Conservation (phyloP, 2,113 vertebrate species). For the Xyliphius kryptos region DNA sequence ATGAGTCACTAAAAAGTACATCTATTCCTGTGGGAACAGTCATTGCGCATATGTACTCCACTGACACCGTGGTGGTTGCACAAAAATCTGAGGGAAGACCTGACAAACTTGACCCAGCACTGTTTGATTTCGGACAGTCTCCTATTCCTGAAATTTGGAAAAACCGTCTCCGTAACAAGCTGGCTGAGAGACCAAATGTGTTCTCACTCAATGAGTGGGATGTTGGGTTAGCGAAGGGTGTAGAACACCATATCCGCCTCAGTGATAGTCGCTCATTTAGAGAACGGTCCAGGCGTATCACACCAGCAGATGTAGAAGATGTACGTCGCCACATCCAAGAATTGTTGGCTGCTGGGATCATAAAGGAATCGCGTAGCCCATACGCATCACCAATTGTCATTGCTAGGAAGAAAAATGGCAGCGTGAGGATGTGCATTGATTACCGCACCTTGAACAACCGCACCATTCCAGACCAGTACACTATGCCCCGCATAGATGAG, state of each 20-base stretch:
- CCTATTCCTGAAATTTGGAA: no score
- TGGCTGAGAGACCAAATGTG: no score
- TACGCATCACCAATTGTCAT: constrained; percentile 5
- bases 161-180: no score
- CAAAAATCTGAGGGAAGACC: no score
- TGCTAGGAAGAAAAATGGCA: not conserved
- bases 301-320: constrained; percentile 5
- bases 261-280: not conserved
- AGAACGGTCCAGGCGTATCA: not conserved
- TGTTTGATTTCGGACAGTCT: no score
- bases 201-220: constrained; percentile 2
- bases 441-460: not conserved
- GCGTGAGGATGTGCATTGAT: constrained; percentile 10
- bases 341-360: not conserved
- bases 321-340: not conserved
- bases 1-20: no score
- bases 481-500: not conserved
- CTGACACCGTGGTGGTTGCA: no score
- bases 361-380: not conserved
- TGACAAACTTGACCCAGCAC: no score
- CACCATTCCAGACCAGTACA: constrained; percentile 14
- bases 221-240: not conserved
- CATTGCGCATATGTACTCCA: no score
- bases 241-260: not conserved
- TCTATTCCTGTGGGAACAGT: no score